Evolutionary conservation across 2,113 vertebrate genomes (phyloP).

Genomic region (Arizona elegans): DNA sequence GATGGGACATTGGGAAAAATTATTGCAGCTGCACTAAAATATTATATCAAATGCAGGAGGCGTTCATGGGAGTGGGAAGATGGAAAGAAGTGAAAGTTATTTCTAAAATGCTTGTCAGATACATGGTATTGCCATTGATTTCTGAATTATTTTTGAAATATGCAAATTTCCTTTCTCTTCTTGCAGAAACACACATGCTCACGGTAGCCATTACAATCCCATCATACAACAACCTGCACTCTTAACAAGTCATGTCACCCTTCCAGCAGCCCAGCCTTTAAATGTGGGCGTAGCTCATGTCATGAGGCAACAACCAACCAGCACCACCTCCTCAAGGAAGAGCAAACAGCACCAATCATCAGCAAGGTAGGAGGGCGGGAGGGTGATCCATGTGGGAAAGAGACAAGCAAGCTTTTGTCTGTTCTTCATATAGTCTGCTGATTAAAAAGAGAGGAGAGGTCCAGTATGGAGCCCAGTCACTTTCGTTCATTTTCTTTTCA

Average conservation of each 20-base stretch:
- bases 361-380: constrained; percentile 73
- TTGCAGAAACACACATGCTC: constrained; percentile 85
- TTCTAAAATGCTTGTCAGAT: not conserved
- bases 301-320: constrained; percentile 91
- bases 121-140: not conserved
- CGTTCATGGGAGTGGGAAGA: not conserved
- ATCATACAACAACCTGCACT: constrained; percentile 98
- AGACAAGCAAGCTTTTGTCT: not conserved
- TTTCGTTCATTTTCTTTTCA: not conserved
- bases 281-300: constrained; percentile 97
- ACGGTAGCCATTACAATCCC: constrained; percentile 95
- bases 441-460: not conserved
- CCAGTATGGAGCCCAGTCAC: not conserved
- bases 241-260: constrained; percentile 87
- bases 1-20: not conserved
- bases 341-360: constrained; percentile 91
- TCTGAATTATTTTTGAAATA: not conserved
- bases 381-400: not conserved
- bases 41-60: not conserved
- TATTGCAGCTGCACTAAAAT: not conserved
- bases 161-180: fast-evolving
- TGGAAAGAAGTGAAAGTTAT: not conserved
- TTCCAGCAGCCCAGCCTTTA: constrained; percentile 91
- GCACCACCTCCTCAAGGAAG: constrained; percentile 83
- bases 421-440: too few species aligned